Evolutionary conservation across 1,140 invertebrate species (phyloP), one percentile per base, ranked within the genome.

Genomic region (Pseudomyrmex sp.): DNA sequence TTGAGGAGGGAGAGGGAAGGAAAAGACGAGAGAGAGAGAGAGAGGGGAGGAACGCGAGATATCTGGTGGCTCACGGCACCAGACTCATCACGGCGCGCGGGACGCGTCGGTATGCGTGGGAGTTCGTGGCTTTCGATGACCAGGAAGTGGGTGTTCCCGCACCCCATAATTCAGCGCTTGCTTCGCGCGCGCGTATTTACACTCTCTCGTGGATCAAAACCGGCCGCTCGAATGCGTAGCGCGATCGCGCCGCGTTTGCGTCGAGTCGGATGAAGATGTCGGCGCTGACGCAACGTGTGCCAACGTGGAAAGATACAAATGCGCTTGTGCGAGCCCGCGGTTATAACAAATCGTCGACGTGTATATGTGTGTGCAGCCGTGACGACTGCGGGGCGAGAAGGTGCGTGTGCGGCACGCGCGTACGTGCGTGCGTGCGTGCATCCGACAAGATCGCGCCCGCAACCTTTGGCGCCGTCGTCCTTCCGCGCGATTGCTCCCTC

Each of bases 121-220:
- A 90, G 89, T 87, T 46, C 56, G 63, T 54, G 70, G 80, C 50
- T 90, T 82, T 87, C 86, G 89, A 76, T 84, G 87, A 90, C 82
- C 89, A 89, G 89, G 87, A 90, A 90, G 85, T 90, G 82, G 87
- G 89, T 90, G 84, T 88, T 88, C 59, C 79, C 65, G 87, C 88
- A 84, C 84, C 84, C 88, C 88, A 89, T 90, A 90, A 90, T 89
- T 90, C 88, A 90, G 77, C 61, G 52, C 20, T 48, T 44, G 85
- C 68, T 76, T 76, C 72, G 85, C 73, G 65, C 75, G 59, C 74
- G 86, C 75, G 52, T 65, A 26, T 79, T 63, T 68, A 50, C 54
- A 46, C 73, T 35, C 74, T 73, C 46, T 70, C 35, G 82, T 46
- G 83, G 54, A 59, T 26, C 23, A 52, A 44, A 46, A 48, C 15